Evolutionary conservation across 2,888 invertebrate genomes (phyloP).

Genomic region (Callinectes sapidus): DNA sequence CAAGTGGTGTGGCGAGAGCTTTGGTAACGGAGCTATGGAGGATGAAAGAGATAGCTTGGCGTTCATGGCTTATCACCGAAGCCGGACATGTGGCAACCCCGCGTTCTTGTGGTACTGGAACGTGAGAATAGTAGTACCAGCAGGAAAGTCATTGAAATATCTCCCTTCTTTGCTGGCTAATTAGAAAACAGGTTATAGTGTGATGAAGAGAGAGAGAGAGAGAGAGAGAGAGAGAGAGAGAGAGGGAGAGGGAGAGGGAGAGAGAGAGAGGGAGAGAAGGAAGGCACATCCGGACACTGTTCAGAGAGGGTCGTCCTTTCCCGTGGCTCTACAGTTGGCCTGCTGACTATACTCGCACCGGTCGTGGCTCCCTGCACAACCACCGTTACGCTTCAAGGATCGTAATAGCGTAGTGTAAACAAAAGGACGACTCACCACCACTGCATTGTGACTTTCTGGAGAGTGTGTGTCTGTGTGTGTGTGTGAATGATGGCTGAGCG

Average conservation of each 20-base stretch:
- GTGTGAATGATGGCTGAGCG: conserved; percentile 12
- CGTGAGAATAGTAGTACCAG: not conserved
- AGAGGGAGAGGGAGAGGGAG: conserved; percentile 19
- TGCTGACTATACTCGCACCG: not conserved
- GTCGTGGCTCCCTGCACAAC: conserved; percentile 19
- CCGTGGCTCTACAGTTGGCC: not conserved
- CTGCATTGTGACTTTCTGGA: not conserved
- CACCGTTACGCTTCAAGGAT: not conserved
- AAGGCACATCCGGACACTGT: conserved; percentile 10
- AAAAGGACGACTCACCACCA: not conserved
- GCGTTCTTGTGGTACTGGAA: conserved; percentile 15
- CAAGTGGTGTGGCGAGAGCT: not conserved
- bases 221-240: conserved; percentile 18
- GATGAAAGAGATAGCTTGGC: not conserved
- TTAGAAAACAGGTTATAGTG: not conserved
- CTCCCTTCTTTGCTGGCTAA: not conserved
- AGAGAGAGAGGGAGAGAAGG: conserved; percentile 4
- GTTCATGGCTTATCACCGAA: not conserved
- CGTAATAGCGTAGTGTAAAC: not conserved
- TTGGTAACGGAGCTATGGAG: not conserved
- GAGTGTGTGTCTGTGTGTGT: not conserved
- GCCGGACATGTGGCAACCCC: not conserved
- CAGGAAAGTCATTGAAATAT: not conserved
- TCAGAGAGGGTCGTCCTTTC: conserved; percentile 18
- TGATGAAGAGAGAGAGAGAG: not conserved